phyloP scores from a whole-genome alignment of 2,888 invertebrate species.

The Mythimna lalbum region DNA sequence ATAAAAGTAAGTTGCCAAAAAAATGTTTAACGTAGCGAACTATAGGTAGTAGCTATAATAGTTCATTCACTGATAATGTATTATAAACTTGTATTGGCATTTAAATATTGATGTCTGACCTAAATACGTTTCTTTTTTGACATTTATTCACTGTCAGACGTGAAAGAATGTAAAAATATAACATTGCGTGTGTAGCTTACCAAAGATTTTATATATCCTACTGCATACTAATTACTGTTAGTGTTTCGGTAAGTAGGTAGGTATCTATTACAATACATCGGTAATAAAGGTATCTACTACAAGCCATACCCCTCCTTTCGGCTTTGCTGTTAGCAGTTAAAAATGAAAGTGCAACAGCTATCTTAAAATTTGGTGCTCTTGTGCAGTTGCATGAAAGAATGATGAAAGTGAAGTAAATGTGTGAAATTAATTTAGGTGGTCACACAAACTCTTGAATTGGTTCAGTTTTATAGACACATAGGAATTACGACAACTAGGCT shows the following conservation, averaged over 20 bases:
- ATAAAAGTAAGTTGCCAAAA: not conserved
- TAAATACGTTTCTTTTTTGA: not conserved
- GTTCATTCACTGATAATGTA: not conserved
- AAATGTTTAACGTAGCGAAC: not conserved
- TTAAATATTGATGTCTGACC: not conserved
- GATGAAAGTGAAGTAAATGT: slow-evolving; percentile 24
- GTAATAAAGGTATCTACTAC: no score
- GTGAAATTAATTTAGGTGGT: not conserved
- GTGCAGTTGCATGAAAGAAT: slow-evolving; percentile 7
- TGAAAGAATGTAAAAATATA: slow-evolving; percentile 8
- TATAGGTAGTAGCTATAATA: not conserved
- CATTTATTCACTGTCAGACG: not conserved
- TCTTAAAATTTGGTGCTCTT: not conserved
- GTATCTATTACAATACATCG: not conserved
- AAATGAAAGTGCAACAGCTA: not conserved
- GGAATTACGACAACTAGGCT: no score
- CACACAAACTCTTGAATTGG: not conserved
- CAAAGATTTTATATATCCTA: no score
- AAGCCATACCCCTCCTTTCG: not conserved
- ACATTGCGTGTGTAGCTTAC: no score
- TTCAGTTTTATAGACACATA: not conserved
- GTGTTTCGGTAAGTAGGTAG: not conserved
- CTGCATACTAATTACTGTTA: not conserved
- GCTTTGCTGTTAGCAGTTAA: not conserved
- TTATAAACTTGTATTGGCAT: no score